Evolutionary conservation across 2,797 vertebrate genomes (phyloP).

Genomic region (Bovichtus diacanthus): DNA sequence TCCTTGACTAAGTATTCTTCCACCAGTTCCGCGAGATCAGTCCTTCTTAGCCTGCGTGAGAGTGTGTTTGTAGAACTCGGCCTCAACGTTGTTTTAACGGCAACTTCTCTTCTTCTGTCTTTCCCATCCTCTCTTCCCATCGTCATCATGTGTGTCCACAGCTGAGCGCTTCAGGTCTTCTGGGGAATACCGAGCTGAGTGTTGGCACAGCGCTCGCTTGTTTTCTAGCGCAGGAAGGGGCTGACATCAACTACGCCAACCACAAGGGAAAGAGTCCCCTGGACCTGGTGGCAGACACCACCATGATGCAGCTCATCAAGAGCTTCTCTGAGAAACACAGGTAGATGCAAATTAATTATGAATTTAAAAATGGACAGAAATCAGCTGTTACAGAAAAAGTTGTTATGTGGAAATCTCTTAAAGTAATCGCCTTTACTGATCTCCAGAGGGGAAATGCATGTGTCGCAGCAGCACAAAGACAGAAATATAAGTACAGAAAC

Average conservation of each 20-base stretch:
- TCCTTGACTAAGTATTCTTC: constrained; percentile 15
- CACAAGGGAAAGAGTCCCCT: constrained; percentile 94
- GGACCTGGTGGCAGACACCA: constrained; percentile 90
- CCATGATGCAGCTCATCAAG: constrained; percentile 90
- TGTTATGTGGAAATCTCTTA: neutral
- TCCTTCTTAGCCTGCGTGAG: neutral
- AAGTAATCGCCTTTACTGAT: too few species aligned
- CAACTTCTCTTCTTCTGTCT: constrained; percentile 20
- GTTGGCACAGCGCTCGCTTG: constrained; percentile 91
- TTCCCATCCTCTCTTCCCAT: neutral
- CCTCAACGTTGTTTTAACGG: constrained; percentile 11
- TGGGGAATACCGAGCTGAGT: constrained; percentile 90
- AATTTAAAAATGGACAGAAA: neutral
- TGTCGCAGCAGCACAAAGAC: too few species aligned
- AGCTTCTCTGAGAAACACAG: constrained; percentile 95
- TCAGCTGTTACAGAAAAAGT: neutral
- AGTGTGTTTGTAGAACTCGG: neutral
- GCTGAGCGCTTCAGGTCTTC: constrained; percentile 91
- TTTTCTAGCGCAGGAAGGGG: constrained; percentile 94
- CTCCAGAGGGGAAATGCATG: too few species aligned
- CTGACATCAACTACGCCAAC: constrained; percentile 94
- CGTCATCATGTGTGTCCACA: constrained; percentile 49
- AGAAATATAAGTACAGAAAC: too few species aligned
- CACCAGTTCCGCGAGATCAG: neutral
- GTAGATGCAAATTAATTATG: constrained; percentile 67